A percentile compares a stretch with the other conserved stretches of the same genome.
Evolutionary conservation across 2,797 vertebrate species (phyloP).

Genomic region (Sebastes hopkinsi): DNA sequence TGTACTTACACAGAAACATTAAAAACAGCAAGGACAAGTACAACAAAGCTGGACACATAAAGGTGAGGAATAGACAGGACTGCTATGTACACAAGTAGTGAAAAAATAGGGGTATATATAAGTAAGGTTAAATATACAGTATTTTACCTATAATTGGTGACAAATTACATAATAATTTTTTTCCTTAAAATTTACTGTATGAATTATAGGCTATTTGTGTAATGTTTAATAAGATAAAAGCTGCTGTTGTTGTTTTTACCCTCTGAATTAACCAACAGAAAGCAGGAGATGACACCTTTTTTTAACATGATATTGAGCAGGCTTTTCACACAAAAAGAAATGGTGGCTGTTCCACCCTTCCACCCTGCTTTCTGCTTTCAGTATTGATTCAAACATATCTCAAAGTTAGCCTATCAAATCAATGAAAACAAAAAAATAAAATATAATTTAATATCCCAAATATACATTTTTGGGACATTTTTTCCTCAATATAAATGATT

Average conservation of each 20-base stretch:
- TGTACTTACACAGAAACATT: too few species aligned
- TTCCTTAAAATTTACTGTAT: background rate
- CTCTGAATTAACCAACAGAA: background rate
- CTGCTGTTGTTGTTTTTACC: background rate
- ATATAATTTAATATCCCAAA: background rate
- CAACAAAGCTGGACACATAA: too few species aligned
- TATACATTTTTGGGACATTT: background rate
- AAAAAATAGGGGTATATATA: too few species aligned
- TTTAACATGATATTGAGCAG: background rate
- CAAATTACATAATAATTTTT: background rate
- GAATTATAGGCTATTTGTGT: background rate
- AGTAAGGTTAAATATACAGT: too few species aligned
- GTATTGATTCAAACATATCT: background rate
- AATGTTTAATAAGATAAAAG: background rate
- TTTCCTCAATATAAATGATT: background rate
- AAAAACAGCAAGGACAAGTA: too few species aligned
- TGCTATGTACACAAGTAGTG: too few species aligned
- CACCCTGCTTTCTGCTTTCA: background rate
- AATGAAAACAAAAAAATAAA: background rate
- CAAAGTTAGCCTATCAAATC: background rate
- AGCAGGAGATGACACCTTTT: background rate
- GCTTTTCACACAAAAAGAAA: background rate
- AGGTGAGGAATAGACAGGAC: too few species aligned
- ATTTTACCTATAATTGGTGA: too few species aligned
- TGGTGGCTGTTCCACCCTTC: background rate